These are phyloP conservation scores for Phalanger gymnotis DNA, from an alignment of 2,797 vertebrate genomes.

Conservation along the genomic window DNA sequence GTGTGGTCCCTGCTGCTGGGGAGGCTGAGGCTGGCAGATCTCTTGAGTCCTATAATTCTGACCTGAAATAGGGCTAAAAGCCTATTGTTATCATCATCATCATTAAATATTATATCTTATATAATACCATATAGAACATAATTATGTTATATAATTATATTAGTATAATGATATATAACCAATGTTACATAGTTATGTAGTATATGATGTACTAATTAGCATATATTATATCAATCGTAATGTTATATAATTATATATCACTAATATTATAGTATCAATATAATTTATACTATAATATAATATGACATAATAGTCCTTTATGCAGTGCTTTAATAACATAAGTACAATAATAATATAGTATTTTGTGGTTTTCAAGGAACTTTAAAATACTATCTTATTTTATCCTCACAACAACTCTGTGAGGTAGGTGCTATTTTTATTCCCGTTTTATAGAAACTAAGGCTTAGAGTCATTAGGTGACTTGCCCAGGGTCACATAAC, in stretches of 20 bases:
- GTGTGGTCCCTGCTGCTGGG: no score
- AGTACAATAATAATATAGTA: not conserved
- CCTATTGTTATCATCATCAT: no score
- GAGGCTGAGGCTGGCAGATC: no score
- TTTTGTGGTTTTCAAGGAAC: not conserved
- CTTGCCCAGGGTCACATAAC: not conserved
- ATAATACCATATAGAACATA: no score
- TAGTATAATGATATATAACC: no score
- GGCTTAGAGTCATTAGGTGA: not conserved
- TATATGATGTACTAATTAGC: not conserved
- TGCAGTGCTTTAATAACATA: not conserved
- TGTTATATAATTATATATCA: no score
- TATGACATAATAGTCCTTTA: not conserved
- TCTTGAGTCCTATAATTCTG: no score
- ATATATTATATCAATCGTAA: not conserved
- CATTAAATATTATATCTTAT: no score
- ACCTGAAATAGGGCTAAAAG: no score
- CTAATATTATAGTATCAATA: no score
- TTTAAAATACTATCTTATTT: not conserved
- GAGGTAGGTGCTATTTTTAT: not conserved
- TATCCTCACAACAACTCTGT: not conserved
- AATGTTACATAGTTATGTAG: not conserved
- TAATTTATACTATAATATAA: no score
- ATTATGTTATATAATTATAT: no score
- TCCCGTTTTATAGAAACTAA: not conserved